These are phyloP conservation scores for Leiothrix lutea DNA, from an alignment of 2,113 vertebrate species.

Conservation along the genomic window DNA sequence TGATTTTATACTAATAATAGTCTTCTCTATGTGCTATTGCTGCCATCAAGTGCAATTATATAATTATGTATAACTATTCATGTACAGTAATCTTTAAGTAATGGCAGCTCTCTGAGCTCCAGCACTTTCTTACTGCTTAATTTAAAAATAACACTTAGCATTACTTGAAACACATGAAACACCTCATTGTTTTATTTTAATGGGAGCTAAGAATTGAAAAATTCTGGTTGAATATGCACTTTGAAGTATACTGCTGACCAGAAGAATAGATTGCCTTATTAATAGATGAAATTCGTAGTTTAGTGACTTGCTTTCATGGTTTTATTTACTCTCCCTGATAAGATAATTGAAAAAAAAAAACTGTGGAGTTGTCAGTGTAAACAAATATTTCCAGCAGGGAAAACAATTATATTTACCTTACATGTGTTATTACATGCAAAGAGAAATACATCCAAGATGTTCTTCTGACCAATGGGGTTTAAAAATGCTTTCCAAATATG, in stretches of 20 bases:
- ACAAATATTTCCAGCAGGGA: not conserved
- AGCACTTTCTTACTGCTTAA: not conserved
- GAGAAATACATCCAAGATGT: not conserved
- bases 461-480: not conserved
- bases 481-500: not conserved
- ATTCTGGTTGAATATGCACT: not conserved
- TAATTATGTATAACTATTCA: constrained; percentile 48
- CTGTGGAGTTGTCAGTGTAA: not conserved
- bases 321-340: not conserved
- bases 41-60: constrained; percentile 71
- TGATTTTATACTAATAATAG: constrained; percentile 43
- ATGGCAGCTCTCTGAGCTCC: not conserved
- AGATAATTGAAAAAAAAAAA: not conserved
- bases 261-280: not conserved
- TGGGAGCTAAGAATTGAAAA: not conserved
- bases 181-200: not conserved
- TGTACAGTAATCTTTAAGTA: constrained; percentile 26
- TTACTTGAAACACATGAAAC: not conserved
- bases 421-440: not conserved
- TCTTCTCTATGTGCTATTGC: constrained; percentile 55
- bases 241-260: not conserved
- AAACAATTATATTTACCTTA: not conserved
- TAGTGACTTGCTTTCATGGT: not conserved
- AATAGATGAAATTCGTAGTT: not conserved
- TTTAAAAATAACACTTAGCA: not conserved